Percentiles rank a stretch among this genome's conserved stretches.
phyloP scores from a whole-genome alignment of 2,888 invertebrate species.

The Molanna angustata region DNA sequence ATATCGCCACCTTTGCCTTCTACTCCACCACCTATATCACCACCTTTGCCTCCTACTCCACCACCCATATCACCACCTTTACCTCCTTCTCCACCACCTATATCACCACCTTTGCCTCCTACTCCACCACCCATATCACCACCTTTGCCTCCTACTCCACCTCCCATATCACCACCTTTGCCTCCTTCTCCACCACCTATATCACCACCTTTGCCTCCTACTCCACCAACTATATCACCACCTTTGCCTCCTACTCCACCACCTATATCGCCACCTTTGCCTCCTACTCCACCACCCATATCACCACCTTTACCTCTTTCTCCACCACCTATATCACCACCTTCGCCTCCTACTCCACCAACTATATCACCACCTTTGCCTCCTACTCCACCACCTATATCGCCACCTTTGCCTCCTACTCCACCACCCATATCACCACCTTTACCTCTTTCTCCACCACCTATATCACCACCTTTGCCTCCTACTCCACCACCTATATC shows the following conservation, averaged over 20 bases:
- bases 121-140: background rate
- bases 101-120: background rate
- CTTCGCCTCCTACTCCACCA: background rate
- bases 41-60: background rate
- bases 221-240: background rate
- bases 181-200: background rate
- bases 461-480: background rate
- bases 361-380: background rate
- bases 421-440: background rate
- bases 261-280: background rate
- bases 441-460: background rate
- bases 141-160: background rate
- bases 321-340: background rate
- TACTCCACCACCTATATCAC: background rate
- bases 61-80: background rate
- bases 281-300: background rate
- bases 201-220: background rate
- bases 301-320: background rate
- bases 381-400: background rate
- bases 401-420: background rate
- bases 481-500: background rate
- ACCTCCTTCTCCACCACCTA: background rate
- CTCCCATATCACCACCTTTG: background rate
- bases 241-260: background rate
- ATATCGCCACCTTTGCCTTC: background rate